Evolutionary conservation across 2,888 invertebrate genomes (phyloP).

Genomic region (Sesia bembeciformis): DNA sequence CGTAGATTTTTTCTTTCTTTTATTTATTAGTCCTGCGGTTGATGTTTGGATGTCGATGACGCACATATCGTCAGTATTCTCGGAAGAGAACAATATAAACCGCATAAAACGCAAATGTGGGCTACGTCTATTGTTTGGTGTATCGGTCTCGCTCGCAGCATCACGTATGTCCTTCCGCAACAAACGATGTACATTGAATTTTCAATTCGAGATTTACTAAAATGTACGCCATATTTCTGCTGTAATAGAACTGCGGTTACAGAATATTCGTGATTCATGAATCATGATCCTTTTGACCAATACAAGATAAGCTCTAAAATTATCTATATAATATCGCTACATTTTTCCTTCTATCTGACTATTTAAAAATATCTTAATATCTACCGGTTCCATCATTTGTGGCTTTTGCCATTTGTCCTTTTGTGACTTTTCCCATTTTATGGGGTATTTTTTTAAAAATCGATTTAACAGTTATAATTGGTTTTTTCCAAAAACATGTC

Average conservation of each 20-base stretch:
- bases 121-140: constrained; percentile 20
- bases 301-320: too few relatives aligned
- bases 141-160: constrained; percentile 11
- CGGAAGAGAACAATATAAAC: constrained; percentile 29
- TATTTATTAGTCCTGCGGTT: background rate
- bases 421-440: too few relatives aligned
- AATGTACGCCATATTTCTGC: constrained; percentile 1
- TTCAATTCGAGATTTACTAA: constrained; percentile 2
- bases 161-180: constrained; percentile 20
- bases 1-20: background rate
- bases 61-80: constrained; percentile 13
- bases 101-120: constrained; percentile 8
- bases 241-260: background rate
- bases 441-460: too few relatives aligned
- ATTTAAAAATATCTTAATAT: too few relatives aligned
- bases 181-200: constrained; percentile 16
- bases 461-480: too few relatives aligned
- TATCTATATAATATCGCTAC: too few relatives aligned
- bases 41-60: background rate
- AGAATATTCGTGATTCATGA: too few relatives aligned
- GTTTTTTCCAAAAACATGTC: too few relatives aligned
- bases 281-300: too few relatives aligned
- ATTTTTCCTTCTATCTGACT: too few relatives aligned
- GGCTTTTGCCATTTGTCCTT: too few relatives aligned
- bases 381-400: too few relatives aligned